Evolutionary conservation across 2,797 vertebrate genomes (phyloP).

Genomic region (Manis javanica): DNA sequence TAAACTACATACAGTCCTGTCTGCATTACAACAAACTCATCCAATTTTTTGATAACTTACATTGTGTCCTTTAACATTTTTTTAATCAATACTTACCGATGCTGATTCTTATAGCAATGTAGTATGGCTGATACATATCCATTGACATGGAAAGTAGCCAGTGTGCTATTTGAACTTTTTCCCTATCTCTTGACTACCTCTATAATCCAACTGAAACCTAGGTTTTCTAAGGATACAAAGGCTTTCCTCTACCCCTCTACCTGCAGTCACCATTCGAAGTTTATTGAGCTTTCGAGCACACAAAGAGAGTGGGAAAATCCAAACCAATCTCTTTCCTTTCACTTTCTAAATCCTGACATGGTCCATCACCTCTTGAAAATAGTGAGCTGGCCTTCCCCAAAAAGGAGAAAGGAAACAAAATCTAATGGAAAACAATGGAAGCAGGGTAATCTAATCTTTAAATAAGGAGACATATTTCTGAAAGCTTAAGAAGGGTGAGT

Average conservation of each 20-base stretch:
- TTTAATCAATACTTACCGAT: constrained; percentile 71
- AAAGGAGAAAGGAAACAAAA: constrained; percentile 90
- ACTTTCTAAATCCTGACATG: constrained; percentile 92
- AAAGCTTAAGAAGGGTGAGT: constrained; percentile 89
- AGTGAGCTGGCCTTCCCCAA: constrained; percentile 89
- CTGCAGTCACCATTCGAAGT: constrained; percentile 88
- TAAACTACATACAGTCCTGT: constrained; percentile 33
- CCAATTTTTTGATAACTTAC: constrained; percentile 51
- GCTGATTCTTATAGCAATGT: constrained; percentile 62
- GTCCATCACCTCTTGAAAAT: constrained; percentile 94
- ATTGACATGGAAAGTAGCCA: constrained; percentile 84
- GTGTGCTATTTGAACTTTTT: constrained; percentile 82
- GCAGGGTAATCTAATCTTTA: constrained; percentile 94
- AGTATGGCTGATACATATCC: constrained; percentile 79
- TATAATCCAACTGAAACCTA: constrained; percentile 78
- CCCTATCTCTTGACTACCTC: constrained; percentile 78
- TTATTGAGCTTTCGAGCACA: constrained; percentile 88
- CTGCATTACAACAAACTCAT: constrained; percentile 66
- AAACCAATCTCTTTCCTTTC: constrained; percentile 91
- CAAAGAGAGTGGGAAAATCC: constrained; percentile 90
- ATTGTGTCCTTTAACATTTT: constrained; percentile 44
- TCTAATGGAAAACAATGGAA: constrained; percentile 90
- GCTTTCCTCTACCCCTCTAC: constrained; percentile 85
- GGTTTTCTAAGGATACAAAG: constrained; percentile 85
- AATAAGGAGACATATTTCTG: constrained; percentile 92